Evolutionary conservation across 2,113 vertebrate genomes (phyloP).

Genomic region (Urocitellus parryii): DNA sequence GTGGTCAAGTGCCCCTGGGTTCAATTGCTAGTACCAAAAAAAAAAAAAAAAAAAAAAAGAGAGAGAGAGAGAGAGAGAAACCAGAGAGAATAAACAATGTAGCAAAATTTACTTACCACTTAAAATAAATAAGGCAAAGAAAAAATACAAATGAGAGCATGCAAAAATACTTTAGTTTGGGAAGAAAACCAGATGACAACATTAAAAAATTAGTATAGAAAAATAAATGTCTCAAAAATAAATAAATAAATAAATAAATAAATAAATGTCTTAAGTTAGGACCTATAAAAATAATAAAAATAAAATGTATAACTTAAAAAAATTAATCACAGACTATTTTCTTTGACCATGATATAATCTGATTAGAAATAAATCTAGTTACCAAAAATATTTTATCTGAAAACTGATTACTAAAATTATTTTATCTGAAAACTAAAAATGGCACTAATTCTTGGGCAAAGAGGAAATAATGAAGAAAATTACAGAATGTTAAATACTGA

Average conservation of each 20-base stretch:
- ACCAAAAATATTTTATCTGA: neutral
- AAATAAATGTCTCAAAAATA: neutral
- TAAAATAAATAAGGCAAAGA: neutral
- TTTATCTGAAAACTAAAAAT: neutral
- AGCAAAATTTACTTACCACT: neutral
- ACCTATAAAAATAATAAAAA: constrained; percentile 19
- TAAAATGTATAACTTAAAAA: neutral
- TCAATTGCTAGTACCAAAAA: too few relatives aligned
- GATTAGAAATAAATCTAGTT: neutral
- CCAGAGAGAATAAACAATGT: neutral
- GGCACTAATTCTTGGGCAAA: neutral
- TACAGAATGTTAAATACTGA: neutral
- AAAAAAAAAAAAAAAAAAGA: rapidly evolving
- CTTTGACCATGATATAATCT: neutral
- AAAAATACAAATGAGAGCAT: neutral
- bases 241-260: neutral
- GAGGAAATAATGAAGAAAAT: neutral
- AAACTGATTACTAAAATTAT: too few relatives aligned
- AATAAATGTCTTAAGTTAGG: neutral
- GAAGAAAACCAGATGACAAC: neutral
- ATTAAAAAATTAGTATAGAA: neutral
- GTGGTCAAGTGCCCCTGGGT: too few relatives aligned
- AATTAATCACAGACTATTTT: neutral
- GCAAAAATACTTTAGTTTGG: neutral
- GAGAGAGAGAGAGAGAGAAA: neutral